These are phyloP conservation scores for Eumacrocentrus americanus DNA, from an alignment of 2,888 invertebrate genomes.

Conservation along the genomic window DNA sequence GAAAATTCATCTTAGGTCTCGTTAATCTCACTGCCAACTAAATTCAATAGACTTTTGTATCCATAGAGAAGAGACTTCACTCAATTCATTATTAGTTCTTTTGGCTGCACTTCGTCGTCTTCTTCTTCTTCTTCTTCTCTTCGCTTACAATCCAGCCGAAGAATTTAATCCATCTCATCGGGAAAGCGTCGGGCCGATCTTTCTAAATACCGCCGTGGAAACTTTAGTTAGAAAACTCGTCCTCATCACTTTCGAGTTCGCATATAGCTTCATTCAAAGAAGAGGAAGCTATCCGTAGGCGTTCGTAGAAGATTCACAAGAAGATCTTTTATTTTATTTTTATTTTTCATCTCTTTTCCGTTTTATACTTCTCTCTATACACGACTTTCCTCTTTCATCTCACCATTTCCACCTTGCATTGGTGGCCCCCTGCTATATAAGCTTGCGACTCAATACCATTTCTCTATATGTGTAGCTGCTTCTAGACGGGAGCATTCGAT, in stretches of 20 bases:
- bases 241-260: neutral
- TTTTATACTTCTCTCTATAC: neutral
- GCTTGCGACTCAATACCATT: neutral
- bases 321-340: conserved; percentile 5
- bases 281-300: conserved; percentile 3
- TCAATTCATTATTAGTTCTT: too few relatives aligned
- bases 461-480: neutral
- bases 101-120: conserved; percentile 26
- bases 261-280: neutral
- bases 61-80: too few relatives aligned
- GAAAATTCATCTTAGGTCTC: too few relatives aligned
- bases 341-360: conserved; percentile 10
- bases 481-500: conserved; percentile 32
- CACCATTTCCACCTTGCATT: neutral
- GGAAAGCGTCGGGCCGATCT: conserved; percentile 9
- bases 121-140: neutral
- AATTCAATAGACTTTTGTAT: too few relatives aligned
- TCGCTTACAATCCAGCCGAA: conserved; percentile 1
- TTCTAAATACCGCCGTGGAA: conserved; percentile 6
- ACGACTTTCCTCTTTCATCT: conserved; percentile 8
- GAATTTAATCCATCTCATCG: conserved; percentile 16
- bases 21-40: too few relatives aligned
- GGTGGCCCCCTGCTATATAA: too few relatives aligned
- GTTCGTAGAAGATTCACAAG: conserved; percentile 4
- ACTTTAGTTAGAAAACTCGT: conserved; percentile 13